Conservation (phyloP, 2,888 invertebrate species). For the Priocnemis perturbator region DNA sequence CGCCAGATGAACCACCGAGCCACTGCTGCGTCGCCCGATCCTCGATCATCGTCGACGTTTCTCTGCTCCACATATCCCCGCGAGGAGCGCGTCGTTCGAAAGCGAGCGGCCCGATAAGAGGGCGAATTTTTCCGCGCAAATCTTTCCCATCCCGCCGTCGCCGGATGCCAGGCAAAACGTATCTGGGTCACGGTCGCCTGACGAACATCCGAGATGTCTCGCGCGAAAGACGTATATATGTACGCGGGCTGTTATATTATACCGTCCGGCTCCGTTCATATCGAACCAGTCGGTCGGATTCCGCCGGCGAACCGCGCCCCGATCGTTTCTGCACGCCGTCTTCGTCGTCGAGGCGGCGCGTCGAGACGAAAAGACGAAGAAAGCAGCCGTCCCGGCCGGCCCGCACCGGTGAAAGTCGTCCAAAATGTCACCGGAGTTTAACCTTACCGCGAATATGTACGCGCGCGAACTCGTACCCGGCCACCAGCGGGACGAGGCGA, state of each 20-base stretch:
- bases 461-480: constrained; percentile 18
- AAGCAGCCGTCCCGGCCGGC: constrained; percentile 59
- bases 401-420: constrained; percentile 70
- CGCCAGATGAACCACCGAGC: no score
- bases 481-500: constrained; percentile 13
- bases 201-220: neutral
- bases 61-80: no score
- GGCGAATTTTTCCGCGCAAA: no score
- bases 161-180: no score
- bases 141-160: no score
- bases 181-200: constrained; percentile 37
- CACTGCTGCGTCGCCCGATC: no score
- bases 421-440: constrained; percentile 73
- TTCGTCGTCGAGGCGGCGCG: neutral
- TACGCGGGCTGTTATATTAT: constrained; percentile 12
- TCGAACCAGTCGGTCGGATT: constrained; percentile 18
- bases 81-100: no score
- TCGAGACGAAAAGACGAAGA: constrained; percentile 67
- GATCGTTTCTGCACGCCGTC: constrained; percentile 12
- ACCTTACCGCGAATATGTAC: constrained; percentile 58
- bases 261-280: constrained; percentile 16
- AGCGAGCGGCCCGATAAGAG: no score
- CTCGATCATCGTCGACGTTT: no score
- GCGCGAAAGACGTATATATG: neutral
- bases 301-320: constrained; percentile 44